Base-by-base conservation (phyloP, 2,797 vertebrate genomes). In the Eulemur mongoz region DNA sequence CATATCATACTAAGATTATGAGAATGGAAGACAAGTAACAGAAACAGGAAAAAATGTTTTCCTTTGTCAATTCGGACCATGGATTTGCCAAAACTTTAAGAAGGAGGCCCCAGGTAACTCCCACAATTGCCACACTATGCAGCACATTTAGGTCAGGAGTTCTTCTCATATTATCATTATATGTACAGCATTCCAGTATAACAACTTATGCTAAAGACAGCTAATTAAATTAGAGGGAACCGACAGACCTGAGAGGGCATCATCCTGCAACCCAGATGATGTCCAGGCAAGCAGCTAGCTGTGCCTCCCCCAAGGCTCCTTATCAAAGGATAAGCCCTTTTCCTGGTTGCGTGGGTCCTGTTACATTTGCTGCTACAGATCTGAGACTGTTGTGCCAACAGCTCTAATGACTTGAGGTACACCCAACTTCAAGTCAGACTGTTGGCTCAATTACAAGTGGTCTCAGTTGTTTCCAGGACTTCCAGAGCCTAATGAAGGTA, bases 391-490 rank as follows among this genome's bases (percentile, higher is more conserved):
- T 23, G 15, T 80, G 50, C 54, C 30, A 50, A 61, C 11, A 79
- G 22, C 52, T 69, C 61, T 70, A 80, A 88, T 65, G 67, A 75
- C 35, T 69, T 40, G 43, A 73, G 78, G 91, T 65, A 91, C 20
- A 30, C 25, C 76, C 84, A 61, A 87, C 73, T 84, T 70, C 32
- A 38, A 45, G 12, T 76, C 38, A 76, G 5, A 80, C 61, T 48
- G 59, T 94, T 40, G 75, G 75, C 23, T 78, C 86, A 93, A 23
- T 93, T 75, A 80, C 82, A 89, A 69, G 50, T 54, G 54, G 48
- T 70, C 38, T 76, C 1, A 0, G 18, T 30, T 83, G 35, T 59
- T 79, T 76, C 25, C 52, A 80, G 79, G 20, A 70, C 72, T 40
- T 85, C 70, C 10, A 4, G 50, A 69, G 25, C 59, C 52, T 93